phyloP scores from a whole-genome alignment of 2,888 invertebrate genomes.

The Drosophila formosana region DNA sequence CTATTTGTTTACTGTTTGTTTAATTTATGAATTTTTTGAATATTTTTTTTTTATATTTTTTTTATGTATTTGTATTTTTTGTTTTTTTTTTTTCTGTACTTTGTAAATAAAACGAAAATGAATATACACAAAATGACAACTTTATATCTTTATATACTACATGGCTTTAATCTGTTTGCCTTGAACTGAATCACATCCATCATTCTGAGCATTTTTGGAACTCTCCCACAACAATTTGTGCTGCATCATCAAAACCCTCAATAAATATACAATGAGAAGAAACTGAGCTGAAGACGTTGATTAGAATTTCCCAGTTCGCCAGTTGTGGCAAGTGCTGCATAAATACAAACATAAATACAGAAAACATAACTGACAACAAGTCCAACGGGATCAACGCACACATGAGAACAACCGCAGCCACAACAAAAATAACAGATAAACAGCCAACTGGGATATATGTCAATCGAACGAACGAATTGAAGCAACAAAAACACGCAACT shows the following conservation, averaged over 20 bases:
- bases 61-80: too few species aligned
- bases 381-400: constrained; percentile 19
- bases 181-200: constrained; percentile 30
- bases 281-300: constrained; percentile 25
- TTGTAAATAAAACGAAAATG: neutral
- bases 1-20: too few species aligned
- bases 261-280: constrained; percentile 23
- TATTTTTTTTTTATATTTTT: too few species aligned
- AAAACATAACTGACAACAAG: constrained; percentile 15
- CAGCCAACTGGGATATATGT: constrained; percentile 64
- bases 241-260: constrained; percentile 41
- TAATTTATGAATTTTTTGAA: too few species aligned
- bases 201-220: constrained; percentile 7
- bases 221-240: constrained; percentile 35
- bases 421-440: constrained; percentile 30
- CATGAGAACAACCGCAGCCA: constrained; percentile 6
- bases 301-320: constrained; percentile 43
- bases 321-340: constrained; percentile 11
- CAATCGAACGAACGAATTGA: constrained; percentile 56
- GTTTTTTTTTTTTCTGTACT: neutral
- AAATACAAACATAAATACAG: constrained; percentile 20
- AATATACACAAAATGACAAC: neutral
- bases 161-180: constrained; percentile 8
- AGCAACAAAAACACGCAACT: constrained; percentile 53
- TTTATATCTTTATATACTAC: constrained; percentile 5